Evolutionary conservation across 2,113 vertebrate genomes (phyloP), one percentile per base, ranked within the genome.

Genomic region (Tylochromis polylepis): DNA sequence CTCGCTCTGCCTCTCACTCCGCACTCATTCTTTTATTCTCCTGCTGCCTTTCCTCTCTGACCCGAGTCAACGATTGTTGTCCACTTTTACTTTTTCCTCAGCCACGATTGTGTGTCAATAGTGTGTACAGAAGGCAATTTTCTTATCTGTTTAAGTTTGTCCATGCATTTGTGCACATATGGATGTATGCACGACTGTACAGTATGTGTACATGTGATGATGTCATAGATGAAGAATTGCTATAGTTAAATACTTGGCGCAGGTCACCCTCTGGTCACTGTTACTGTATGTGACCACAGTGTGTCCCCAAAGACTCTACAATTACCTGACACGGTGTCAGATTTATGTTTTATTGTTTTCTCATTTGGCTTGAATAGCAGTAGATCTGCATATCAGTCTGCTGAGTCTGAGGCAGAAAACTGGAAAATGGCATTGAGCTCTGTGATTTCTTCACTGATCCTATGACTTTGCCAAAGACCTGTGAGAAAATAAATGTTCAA

Each of bases 11-110:
- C 83, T 90, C 91, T 96, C 96, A 95, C 95, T 96, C 95, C 49
- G 81, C 95, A 93, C 95, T 96, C 90, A 95, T 96, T 96, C 95
- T 96, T 95, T 94, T 89, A 92, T 93, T 89, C 86, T 86, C 85
- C 83, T 80, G 5, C 53, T 83, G 88, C 90, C 81, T 94, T 96
- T 96, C 92, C 94, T 95, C 89, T 88, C 84, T 79, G 84, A 85
- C 79, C 89, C 62, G 11, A 89, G 88, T 91, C 78, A 83, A 85
- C 70, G 88, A 94, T 94, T 92, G 94, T 94, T 94, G 80, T 88
- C 36, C 41, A 49, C 58, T n/a, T 78, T 87, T 82, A 79, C 83
- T 80, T 91, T 91, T 93, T 91, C 90, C 87, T 89, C 77, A 31
- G 22, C 20, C 6, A 5, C 16, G 57, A 57, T 77, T 86, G 57